Conservation (phyloP, 2,888 invertebrate species). For the Cataglyphis livida region DNA sequence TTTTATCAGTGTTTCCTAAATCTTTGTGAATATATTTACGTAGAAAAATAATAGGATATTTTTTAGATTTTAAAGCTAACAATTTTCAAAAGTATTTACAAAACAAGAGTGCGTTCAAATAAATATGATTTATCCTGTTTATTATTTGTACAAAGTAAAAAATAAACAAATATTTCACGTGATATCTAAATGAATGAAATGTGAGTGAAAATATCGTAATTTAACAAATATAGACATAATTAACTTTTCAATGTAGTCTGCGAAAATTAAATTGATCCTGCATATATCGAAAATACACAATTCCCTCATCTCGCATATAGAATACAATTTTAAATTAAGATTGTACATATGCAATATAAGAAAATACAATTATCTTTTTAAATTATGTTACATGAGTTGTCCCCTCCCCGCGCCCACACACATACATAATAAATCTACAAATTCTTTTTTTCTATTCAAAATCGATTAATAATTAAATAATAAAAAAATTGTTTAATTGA, state of each 20-base stretch:
- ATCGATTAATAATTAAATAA: background rate
- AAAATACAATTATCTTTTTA: background rate
- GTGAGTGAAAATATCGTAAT: background rate
- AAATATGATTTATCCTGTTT: constrained; percentile 10
- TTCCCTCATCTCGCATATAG: background rate
- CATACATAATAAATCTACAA: background rate
- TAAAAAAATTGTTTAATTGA: background rate
- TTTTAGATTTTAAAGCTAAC: background rate
- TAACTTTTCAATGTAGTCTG: constrained; percentile 3
- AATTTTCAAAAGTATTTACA: background rate
- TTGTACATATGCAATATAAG: background rate
- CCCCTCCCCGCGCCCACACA: background rate
- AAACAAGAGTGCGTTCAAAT: background rate
- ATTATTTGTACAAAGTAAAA: background rate
- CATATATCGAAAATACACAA: background rate
- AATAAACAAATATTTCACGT: constrained; percentile 29
- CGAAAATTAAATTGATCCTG: background rate
- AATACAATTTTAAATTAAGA: background rate
- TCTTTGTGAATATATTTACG: background rate
- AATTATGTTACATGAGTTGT: background rate
- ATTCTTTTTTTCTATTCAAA: background rate
- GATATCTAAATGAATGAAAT: constrained; percentile 2
- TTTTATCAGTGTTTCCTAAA: background rate
- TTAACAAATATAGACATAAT: constrained; percentile 4
- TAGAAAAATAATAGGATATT: background rate